These are phyloP conservation scores for Lepidurus packardi DNA, from an alignment of 1,140 invertebrate species.

Conservation along the genomic window DNA sequence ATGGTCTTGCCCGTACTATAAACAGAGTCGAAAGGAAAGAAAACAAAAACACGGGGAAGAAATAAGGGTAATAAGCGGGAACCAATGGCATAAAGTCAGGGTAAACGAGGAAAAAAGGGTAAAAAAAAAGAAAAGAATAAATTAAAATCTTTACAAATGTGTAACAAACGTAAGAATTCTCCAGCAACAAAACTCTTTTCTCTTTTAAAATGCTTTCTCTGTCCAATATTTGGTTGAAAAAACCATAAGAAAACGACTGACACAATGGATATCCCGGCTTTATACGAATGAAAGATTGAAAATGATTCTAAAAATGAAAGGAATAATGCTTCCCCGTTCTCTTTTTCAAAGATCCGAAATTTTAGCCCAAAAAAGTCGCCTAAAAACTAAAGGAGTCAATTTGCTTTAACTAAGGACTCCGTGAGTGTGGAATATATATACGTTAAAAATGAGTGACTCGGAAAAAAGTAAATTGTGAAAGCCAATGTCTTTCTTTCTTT, in stretches of 20 bases:
- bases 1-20: slow-evolving; percentile 69
- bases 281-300: too few relatives aligned
- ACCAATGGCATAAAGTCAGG: slow-evolving; percentile 20
- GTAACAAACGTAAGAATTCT: slow-evolving; percentile 7
- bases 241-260: background rate
- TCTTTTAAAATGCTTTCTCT: slow-evolving; percentile 18
- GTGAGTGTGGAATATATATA: too few relatives aligned
- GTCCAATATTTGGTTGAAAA: background rate
- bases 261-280: background rate
- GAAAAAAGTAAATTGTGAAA: too few relatives aligned
- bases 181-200: background rate
- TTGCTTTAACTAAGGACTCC: too few relatives aligned
- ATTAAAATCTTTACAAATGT: background rate
- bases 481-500: too few relatives aligned
- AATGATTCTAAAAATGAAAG: too few relatives aligned
- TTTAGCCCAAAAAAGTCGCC: too few relatives aligned
- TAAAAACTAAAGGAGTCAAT: too few relatives aligned
- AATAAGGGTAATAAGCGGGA: slow-evolving; percentile 34
- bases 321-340: too few relatives aligned
- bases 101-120: slow-evolving; percentile 1
- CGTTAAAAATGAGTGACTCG: too few relatives aligned
- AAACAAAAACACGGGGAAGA: slow-evolving; percentile 35
- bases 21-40: slow-evolving; percentile 42
- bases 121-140: slow-evolving; percentile 31
- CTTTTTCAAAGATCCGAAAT: too few relatives aligned